Percentiles rank a stretch among this genome's conserved stretches.
These are phyloP conservation scores for Pseudorhiza aurosa DNA, from an alignment of 30 jellyfish, hydroid and myxozoan species.

Conservation along the genomic window DNA sequence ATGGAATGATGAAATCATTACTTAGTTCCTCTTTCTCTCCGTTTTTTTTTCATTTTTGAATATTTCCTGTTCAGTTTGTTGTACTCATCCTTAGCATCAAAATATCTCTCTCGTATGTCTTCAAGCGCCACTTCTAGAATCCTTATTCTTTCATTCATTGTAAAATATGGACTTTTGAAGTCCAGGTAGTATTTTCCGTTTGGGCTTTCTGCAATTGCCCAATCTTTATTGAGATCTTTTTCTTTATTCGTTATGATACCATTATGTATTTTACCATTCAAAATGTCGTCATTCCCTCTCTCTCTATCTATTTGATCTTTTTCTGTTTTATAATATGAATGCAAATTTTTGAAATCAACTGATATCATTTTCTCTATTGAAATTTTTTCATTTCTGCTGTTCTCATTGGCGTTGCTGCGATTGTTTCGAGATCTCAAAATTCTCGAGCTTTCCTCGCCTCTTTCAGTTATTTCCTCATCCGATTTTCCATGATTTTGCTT, in stretches of 20 bases:
- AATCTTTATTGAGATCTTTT: constrained; percentile 15
- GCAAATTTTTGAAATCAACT: not conserved
- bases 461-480: too few relatives aligned
- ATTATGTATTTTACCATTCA: not conserved
- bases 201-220: constrained; percentile 56
- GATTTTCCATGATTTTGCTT: too few relatives aligned
- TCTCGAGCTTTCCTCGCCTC: not conserved
- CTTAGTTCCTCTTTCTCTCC: constrained; percentile 8
- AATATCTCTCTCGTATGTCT: constrained; percentile 82
- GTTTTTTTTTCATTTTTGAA: constrained; percentile 18
- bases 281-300: not conserved
- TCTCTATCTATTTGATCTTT: not conserved
- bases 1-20: not conserved
- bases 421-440: not conserved
- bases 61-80: constrained; percentile 58
- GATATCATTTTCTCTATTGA: not conserved
- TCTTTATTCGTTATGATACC: not conserved
- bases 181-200: constrained; percentile 52
- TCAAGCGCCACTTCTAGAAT: constrained; percentile 85
- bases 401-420: not conserved
- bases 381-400: not conserved
- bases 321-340: not conserved
- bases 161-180: constrained; percentile 64
- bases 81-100: constrained; percentile 66
- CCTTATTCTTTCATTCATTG: constrained; percentile 68